phyloP scores from a whole-genome alignment of 2,797 vertebrate genomes.

The Gymnopithys bicolor region DNA sequence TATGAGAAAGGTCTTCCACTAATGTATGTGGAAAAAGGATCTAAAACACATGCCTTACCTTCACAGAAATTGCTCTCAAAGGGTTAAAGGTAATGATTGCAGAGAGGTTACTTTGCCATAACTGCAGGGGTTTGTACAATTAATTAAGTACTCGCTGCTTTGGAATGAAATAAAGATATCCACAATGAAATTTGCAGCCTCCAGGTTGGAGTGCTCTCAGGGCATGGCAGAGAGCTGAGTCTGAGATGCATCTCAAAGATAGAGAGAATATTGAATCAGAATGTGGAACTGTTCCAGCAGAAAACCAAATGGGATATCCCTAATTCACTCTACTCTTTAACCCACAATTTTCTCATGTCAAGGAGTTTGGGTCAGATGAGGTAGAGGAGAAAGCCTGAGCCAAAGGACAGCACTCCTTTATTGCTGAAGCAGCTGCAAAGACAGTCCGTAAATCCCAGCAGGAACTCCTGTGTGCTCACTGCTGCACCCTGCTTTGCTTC shows the following conservation, averaged over 20 bases:
- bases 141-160: neutral
- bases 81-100: neutral
- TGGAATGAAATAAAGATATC: neutral
- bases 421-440: neutral
- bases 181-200: neutral
- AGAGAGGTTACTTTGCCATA: neutral
- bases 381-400: neutral
- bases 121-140: neutral
- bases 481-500: neutral
- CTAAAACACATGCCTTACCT: neutral
- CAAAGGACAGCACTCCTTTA: rapidly evolving
- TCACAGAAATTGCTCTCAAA: neutral
- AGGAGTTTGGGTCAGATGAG: neutral
- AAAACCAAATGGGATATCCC: neutral
- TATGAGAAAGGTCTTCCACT: neutral
- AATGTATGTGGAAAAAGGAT: neutral
- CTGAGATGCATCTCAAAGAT: neutral
- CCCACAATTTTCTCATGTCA: neutral
- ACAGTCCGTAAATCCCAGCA: neutral
- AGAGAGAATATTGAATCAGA: neutral
- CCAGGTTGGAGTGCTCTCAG: neutral
- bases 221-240: neutral
- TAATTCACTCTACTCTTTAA: neutral
- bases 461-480: neutral
- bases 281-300: neutral